Evolutionary conservation across 2,113 vertebrate species (phyloP).

Genomic region (Xenopus laevis): DNA sequence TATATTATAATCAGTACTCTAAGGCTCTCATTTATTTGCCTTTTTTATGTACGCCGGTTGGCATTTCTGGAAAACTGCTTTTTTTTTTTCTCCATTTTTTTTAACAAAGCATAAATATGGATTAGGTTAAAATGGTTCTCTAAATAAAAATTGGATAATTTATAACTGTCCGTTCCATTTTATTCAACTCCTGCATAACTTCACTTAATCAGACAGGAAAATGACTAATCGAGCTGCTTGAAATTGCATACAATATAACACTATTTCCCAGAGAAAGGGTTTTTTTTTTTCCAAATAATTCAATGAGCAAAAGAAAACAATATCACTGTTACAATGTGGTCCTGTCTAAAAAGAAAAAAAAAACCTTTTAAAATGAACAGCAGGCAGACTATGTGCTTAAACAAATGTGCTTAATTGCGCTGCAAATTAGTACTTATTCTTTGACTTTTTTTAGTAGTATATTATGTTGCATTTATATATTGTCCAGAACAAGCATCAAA

Average conservation of each 20-base stretch:
- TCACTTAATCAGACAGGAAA: neutral
- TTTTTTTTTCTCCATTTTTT: neutral
- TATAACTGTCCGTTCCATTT: conserved; percentile 13
- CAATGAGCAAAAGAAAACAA: neutral
- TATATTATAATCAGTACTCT: conserved; percentile 33
- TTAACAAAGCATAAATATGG: conserved; percentile 17
- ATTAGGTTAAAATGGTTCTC: conserved; percentile 15
- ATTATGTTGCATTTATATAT: too few relatives aligned
- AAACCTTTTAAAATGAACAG: neutral
- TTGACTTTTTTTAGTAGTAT: too few relatives aligned
- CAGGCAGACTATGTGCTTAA: neutral
- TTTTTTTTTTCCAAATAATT: too few relatives aligned
- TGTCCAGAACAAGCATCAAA: too few relatives aligned
- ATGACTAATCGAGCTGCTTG: neutral
- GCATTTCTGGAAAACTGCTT: too few relatives aligned
- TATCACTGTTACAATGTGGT: neutral
- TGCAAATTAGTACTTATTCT: too few relatives aligned
- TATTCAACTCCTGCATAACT: conserved; percentile 16
- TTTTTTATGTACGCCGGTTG: conserved; percentile 8
- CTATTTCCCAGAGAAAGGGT: neutral
- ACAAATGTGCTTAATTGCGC: too few relatives aligned
- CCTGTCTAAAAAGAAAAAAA: neutral
- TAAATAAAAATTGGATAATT: conserved; percentile 26
- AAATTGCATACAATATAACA: neutral
- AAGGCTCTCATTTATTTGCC: neutral